Evolutionary conservation across 2,888 invertebrate genomes (phyloP), one percentile per base, ranked within the genome.

Genomic region (Scaptomyza caliginosa): DNA sequence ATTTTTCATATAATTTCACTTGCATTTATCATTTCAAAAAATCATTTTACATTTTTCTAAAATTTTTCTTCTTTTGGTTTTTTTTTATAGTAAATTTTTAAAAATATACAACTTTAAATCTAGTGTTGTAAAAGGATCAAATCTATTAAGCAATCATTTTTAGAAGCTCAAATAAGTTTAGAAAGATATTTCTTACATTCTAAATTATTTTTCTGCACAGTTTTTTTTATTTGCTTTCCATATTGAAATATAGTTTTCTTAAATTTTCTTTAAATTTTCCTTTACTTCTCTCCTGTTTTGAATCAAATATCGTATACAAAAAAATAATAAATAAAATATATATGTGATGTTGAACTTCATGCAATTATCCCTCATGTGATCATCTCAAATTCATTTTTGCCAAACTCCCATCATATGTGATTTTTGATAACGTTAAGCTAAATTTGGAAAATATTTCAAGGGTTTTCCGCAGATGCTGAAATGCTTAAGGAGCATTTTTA

Each of bases 361-460:
- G n/a, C 30, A 23, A 43, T 36, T 56, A 19, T 49, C 48, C 70
- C 68, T 56, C 70, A 66, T 71, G n/a, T 5, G 6, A 57, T 56
- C 60, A 50, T 50, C 26, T 50, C n/a, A 3, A 1, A 28, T 7
- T 17, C 69, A 69, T 69, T 24, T 19, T 13, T 23, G 23, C 32
- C 64, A 57, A 52, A n/a, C 5, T 10, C 26, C 45, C 45, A 32
- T 49, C 48, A 65, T 55, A n/a, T 60, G 70, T 38, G 49, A 40
- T 52, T 70, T 34, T 62, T 66, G 38, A 19, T 56, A 6, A 24
- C 11, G 21, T 36, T 6, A 4, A 10, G 38, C 19, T 36, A 4
- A 2, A 36, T 7, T 16, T 3, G 0, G 13, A 13, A 4, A n/a
- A 6, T 6, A 1, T 8, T n/a, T n/a, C n/a, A n/a, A 19, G 8